Conservation (phyloP, 2,797 vertebrate species). For the Potorous gilbertii region DNA sequence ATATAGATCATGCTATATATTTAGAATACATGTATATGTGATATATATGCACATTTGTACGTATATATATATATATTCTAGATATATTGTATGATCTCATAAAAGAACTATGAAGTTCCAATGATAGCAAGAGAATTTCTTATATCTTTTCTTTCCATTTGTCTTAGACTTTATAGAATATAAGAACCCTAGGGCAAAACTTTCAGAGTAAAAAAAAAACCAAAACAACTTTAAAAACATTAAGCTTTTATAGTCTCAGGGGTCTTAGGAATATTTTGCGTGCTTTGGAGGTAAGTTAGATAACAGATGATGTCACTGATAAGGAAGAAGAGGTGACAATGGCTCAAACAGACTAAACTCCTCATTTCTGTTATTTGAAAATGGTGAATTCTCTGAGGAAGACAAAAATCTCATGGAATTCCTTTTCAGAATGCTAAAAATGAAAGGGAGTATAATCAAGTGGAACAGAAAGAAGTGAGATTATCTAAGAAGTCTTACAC, state of each 20-base stretch:
- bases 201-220: not conserved
- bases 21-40: not conserved
- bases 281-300: accelerated
- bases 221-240: not conserved
- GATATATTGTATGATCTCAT: accelerated
- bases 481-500: not conserved
- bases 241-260: not conserved
- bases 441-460: constrained; percentile 58
- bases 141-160: not conserved
- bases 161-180: not conserved
- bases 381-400: constrained; percentile 54
- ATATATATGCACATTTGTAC: too few species aligned
- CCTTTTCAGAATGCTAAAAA: constrained; percentile 31
- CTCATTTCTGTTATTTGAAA: constrained; percentile 19
- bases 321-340: not conserved
- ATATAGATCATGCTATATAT: not conserved
- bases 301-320: not conserved
- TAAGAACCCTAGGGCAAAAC: not conserved
- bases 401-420: constrained; percentile 35
- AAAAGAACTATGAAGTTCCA: not conserved
- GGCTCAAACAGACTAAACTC: not conserved
- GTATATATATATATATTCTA: not conserved
- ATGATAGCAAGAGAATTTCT: not conserved
- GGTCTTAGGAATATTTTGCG: not conserved
- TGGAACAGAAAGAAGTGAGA: constrained; percentile 32